Conservation (phyloP, 2,797 vertebrate species). For the Alexandromys oeconomus region DNA sequence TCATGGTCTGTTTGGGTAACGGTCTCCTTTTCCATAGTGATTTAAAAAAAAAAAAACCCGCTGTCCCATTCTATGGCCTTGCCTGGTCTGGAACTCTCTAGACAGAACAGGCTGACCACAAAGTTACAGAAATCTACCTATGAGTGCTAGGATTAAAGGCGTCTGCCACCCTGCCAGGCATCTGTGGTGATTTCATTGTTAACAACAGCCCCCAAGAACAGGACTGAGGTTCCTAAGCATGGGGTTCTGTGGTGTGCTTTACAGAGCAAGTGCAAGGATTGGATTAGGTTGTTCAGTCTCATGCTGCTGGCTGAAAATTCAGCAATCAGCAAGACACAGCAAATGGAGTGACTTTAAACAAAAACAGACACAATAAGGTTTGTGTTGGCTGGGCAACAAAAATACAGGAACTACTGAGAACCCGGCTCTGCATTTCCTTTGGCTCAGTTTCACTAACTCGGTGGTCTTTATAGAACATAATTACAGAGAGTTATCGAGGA, state of each 20-base stretch:
- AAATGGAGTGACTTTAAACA: background rate
- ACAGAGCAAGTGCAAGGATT: background rate
- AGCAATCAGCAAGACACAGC: background rate
- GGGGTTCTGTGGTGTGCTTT: background rate
- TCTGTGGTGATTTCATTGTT: background rate
- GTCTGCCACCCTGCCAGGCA: background rate
- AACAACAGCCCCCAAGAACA: background rate
- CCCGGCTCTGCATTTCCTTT: background rate
- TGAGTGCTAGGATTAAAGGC: background rate
- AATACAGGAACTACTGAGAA: background rate
- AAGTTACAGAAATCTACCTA: background rate
- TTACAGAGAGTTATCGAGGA: background rate
- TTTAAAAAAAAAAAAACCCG: no score
- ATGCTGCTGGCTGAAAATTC: background rate
- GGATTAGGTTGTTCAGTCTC: background rate
- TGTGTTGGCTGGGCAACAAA: background rate
- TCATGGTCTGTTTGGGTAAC: no score
- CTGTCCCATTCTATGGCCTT: background rate
- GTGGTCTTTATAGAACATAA: background rate
- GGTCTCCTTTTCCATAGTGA: background rate
- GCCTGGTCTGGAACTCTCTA: background rate
- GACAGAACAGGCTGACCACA: background rate
- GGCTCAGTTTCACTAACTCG: background rate
- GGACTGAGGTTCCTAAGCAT: background rate
- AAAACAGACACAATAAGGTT: background rate